Conservation (phyloP, 2,113 vertebrate species). For the Phoxinus phoxinus region DNA sequence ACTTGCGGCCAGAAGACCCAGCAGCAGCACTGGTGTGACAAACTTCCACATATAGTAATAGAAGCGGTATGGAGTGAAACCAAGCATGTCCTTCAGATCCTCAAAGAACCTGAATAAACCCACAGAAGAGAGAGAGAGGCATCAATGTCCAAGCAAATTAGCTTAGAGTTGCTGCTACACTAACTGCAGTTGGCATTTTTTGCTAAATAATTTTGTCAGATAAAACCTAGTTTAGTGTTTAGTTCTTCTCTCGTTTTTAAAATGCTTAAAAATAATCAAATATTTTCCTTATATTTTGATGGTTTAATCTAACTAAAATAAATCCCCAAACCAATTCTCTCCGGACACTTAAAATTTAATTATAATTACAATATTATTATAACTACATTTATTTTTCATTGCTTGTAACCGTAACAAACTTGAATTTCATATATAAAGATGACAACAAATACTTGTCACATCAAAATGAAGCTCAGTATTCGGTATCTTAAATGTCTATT, state of each 20-base stretch:
- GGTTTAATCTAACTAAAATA: no score
- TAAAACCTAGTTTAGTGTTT: no score
- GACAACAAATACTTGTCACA: not conserved
- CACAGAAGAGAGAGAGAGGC: not conserved
- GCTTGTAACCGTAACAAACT: no score
- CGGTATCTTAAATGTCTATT: not conserved
- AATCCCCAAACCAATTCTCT: no score
- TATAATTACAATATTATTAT: no score
- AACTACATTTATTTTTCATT: no score
- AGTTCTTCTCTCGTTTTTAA: no score
- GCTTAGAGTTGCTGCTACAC: not conserved
- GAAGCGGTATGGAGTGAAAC: constrained; percentile 88
- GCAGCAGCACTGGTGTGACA: constrained; percentile 87
- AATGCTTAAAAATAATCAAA: no score
- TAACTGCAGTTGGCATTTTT: not conserved
- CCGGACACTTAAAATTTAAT: no score
- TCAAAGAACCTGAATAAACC: constrained; percentile 88
- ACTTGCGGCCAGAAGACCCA: constrained; percentile 84
- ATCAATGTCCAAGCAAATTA: not conserved
- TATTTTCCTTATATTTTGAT: no score
- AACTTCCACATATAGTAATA: constrained; percentile 99
- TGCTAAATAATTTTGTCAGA: no score
- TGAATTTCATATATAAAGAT: not conserved
- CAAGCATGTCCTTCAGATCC: constrained; percentile 96
- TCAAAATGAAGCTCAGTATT: not conserved